Percentiles rank a stretch among this genome's conserved stretches.
phyloP scores from a whole-genome alignment of 2,797 vertebrate genomes.

The Artibeus jamaicensis region DNA sequence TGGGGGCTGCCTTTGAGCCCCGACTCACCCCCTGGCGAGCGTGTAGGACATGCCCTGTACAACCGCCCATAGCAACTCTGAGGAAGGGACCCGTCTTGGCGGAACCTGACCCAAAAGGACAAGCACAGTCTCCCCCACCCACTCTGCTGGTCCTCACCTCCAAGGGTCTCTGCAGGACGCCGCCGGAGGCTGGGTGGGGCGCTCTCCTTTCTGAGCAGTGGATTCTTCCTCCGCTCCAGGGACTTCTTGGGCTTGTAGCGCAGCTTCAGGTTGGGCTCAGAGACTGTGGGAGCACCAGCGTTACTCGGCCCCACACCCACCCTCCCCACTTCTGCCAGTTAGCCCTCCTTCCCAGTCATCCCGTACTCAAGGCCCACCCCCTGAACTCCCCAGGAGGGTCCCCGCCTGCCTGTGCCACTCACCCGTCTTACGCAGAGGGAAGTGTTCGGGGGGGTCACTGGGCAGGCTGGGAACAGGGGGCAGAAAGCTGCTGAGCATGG shows the following conservation, averaged over 20 bases:
- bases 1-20: background rate
- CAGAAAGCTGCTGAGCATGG: slow-evolving; percentile 84
- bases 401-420: background rate
- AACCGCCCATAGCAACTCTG: accelerated
- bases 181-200: slow-evolving; percentile 89
- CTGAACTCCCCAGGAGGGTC: accelerated
- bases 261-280: slow-evolving; percentile 93
- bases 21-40: background rate
- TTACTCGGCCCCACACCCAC: accelerated
- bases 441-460: slow-evolving; percentile 88
- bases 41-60: accelerated
- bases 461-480: slow-evolving; percentile 84
- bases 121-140: background rate
- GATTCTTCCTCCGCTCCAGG: slow-evolving; percentile 89
- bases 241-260: slow-evolving; percentile 92
- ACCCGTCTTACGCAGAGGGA: slow-evolving; percentile 93
- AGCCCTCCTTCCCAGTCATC: background rate
- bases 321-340: background rate
- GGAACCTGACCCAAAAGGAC: background rate
- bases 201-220: slow-evolving; percentile 90
- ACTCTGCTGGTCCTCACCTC: slow-evolving; percentile 77
- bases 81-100: accelerated
- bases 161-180: slow-evolving; percentile 86
- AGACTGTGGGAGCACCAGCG: slow-evolving; percentile 80
- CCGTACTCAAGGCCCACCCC: background rate